Base-by-base conservation (phyloP, 2,797 vertebrate genomes). In the Melanotaenia boesemani region DNA sequence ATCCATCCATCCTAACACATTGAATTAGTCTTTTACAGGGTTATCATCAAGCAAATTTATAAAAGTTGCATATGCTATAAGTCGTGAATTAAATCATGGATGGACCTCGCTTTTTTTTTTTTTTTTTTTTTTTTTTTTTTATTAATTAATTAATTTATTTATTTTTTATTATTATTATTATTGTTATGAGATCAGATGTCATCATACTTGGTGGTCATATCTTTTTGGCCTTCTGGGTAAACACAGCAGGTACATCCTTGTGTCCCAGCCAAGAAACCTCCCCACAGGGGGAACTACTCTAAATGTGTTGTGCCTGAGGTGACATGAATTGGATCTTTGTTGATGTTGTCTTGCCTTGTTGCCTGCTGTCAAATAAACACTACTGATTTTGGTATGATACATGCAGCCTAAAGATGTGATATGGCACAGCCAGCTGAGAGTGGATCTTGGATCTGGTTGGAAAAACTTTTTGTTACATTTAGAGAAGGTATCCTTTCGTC, bases 391-490 rank as follows among this genome's bases (percentile, higher is more conserved):
- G 61, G 54, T 28, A 56, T 68, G 80, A 86, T 86, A 22, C 13
- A 73, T 67, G 30, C 2, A 52, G 32, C 75, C 48, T 26, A 24
- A 61, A 82, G 81, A 83, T 79, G 57, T 11, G 86, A 84, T 85
- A 73, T 1, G 37, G 11, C 57, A 1, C 59, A 52, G 41, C 66
- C 30, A n/a, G 70, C 48, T 76, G 54, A 62, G 54, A 74, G 39
- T 46, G 46, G 18, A 50, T 50, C 67, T 58, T 58, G 11, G 32
- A 89, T 87, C 71, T 85, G 86, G 90, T 86, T 54, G 61, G 67
- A 82, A 69, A 71, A 68, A 44, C 48, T 76, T 70, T 70, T 62
- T 60, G 39, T 80, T 56, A 34, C 63, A 9, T 56, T 70, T 57
- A 22, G 36, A 46, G 18, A 46, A 20, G n/a, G 58, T 64, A 20